These are phyloP conservation scores for Pachymerium ferrugineum DNA, from an alignment of 2,888 invertebrate genomes.

Conservation along the genomic window DNA sequence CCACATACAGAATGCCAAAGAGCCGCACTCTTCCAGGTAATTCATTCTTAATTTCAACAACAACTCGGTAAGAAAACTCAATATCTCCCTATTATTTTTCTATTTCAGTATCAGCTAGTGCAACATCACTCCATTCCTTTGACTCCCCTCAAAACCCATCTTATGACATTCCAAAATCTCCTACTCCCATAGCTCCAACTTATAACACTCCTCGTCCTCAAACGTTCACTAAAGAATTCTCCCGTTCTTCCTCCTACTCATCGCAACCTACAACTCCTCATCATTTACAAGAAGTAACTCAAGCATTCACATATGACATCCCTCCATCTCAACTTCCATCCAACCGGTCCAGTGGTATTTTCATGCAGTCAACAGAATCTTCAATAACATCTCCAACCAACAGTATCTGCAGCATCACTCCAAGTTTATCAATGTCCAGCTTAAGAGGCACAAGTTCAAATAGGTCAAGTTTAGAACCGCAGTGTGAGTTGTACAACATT, in stretches of 20 bases:
- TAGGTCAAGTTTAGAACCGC: conserved; percentile 49
- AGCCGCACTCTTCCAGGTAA: conserved; percentile 6
- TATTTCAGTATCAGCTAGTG: too few species aligned
- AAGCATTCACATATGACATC: conserved; percentile 36
- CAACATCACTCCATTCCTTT: background rate
- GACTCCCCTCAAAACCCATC: too few species aligned
- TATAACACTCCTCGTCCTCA: too few species aligned
- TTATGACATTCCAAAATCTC: too few species aligned
- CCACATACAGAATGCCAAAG: conserved; percentile 36
- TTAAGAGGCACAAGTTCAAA: conserved; percentile 41
- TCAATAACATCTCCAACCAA: conserved; percentile 49
- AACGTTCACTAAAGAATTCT: too few species aligned
- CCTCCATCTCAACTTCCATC: conserved; percentile 41
- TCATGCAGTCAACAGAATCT: conserved; percentile 45
- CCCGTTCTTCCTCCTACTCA: too few species aligned
- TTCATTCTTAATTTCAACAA: too few species aligned
- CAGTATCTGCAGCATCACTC: conserved; percentile 46
- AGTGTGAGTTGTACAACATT: conserved; percentile 56
- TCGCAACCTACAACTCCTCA: conserved; percentile 37
- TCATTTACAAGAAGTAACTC: conserved; percentile 27
- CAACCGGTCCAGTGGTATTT: conserved; percentile 46
- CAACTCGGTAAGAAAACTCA: too few species aligned
- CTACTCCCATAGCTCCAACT: too few species aligned
- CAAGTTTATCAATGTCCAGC: conserved; percentile 50
- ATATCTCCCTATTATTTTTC: too few species aligned